phyloP scores from a whole-genome alignment of 2,113 vertebrate species.

The Elanus axillaris region DNA sequence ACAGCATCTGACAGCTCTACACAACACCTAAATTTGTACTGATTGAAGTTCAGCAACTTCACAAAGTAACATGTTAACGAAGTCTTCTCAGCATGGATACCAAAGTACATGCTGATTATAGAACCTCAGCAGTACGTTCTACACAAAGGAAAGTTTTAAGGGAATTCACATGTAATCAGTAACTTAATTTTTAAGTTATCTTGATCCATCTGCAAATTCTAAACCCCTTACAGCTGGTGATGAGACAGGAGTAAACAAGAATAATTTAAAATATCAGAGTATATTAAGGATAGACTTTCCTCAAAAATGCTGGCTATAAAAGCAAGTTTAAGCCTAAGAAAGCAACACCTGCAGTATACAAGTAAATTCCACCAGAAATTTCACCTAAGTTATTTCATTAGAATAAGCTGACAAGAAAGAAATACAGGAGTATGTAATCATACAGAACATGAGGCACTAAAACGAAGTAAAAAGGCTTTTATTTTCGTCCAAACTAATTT shows the following conservation, averaged over 20 bases:
- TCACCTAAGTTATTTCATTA: not conserved
- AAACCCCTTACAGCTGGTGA: not conserved
- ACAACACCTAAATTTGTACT: not conserved
- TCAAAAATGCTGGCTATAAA: not conserved
- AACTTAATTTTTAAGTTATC: not conserved
- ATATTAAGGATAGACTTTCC: not conserved
- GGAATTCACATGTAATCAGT: not conserved
- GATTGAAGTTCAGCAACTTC: conserved; percentile 20
- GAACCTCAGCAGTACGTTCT: not conserved
- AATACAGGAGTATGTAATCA: conserved; percentile 32
- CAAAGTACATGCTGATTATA: not conserved
- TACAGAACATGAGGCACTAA: conserved; percentile 28
- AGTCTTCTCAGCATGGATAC: not conserved
- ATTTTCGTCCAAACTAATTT: conserved; percentile 32
- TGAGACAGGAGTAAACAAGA: not conserved
- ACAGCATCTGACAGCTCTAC: not conserved
- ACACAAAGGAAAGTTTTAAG: not conserved
- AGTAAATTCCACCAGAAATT: conserved; percentile 35
- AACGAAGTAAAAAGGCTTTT: conserved; percentile 15
- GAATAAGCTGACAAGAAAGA: conserved; percentile 35
- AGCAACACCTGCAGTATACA: not conserved
- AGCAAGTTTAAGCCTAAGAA: not conserved
- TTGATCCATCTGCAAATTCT: not conserved
- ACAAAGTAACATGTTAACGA: not conserved
- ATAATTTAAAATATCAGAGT: not conserved